A percentile compares a stretch with the other conserved stretches of the same genome.
These are phyloP conservation scores for Pseudoatta argentina DNA, from an alignment of 1,140 invertebrate genomes.

Conservation along the genomic window DNA sequence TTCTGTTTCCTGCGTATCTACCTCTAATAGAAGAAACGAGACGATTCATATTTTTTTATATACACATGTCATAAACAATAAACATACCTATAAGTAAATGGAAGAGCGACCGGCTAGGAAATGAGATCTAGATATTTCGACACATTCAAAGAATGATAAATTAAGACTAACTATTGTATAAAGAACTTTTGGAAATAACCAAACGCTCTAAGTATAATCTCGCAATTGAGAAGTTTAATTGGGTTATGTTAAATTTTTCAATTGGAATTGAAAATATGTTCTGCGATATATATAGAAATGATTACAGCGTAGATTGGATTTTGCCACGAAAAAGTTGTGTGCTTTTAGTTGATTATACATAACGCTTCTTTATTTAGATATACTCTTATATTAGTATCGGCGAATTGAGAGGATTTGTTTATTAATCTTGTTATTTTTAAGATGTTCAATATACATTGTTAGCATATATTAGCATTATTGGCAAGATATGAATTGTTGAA, in stretches of 20 bases:
- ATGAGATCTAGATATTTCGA: conserved; percentile 61
- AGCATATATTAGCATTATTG: conserved; percentile 54
- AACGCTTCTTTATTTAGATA: conserved; percentile 28
- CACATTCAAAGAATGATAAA: conserved; percentile 45
- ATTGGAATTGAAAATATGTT: conserved; percentile 31
- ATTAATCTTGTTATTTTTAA: conserved; percentile 60
- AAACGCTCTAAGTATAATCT: conserved; percentile 13
- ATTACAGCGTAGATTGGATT: conserved; percentile 15
- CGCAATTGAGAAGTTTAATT: not conserved
- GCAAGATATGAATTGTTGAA: conserved; percentile 53
- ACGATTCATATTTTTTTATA: conserved; percentile 84
- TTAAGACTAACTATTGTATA: conserved; percentile 63
- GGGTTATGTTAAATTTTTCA: conserved; percentile 25
- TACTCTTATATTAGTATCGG: conserved; percentile 1
- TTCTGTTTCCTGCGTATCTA: conserved; percentile 84
- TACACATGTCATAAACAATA: conserved; percentile 81
- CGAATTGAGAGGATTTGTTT: conserved; percentile 45
- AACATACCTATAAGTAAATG: conserved; percentile 73
- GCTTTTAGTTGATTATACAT: conserved; percentile 51
- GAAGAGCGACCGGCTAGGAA: conserved; percentile 29
- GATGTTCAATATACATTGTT: conserved; percentile 57
- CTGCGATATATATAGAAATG: not conserved
- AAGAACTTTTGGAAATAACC: conserved; percentile 31
- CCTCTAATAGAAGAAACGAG: conserved; percentile 82
- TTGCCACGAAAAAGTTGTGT: conserved; percentile 31